Evolutionary conservation across 2,888 invertebrate species (phyloP), one percentile per base, ranked within the genome.

Genomic region (Mamestra brassicae): DNA sequence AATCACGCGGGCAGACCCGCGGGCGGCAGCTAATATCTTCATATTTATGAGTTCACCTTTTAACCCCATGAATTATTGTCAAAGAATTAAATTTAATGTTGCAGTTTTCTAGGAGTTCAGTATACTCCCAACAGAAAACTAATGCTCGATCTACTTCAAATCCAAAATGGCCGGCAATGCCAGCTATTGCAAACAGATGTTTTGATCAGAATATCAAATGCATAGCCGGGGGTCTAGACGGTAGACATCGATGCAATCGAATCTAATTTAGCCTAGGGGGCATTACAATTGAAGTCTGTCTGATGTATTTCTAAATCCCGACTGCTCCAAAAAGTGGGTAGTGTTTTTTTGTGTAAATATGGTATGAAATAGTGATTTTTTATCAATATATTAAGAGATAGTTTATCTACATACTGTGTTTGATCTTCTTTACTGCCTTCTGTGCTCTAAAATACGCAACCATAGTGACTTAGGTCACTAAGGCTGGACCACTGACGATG

Each of bases 141-240:
- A 13, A 17, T 52, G 0, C 26, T 13, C 74, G 4, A 58, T 11
- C 26, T 0, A 36, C 15, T 74, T 1, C 4, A 3, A 62, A 38
- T 74, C 57, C 45, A 81, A 77, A 36, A 55, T 57, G 65, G 77
- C 61, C 11, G 36, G 42, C 17, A 5, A 26, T 50, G 5, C 0
- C 2, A n/a, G 17, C 34, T 62, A 52, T 4, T n/a, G 58, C 60
- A 72, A 78, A 78, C 67, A 74, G 67, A 71, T 85, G 70, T 76
- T 60, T 64, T 62, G 79, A 71, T 66, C 45, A 45, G 54, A 70
- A 74, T 84, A 74, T 76, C 75, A 54, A 70, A 71, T 67, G 34
- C 68, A 63, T 80, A 42, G 85, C 80, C 81, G 15, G 15, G 52
- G 69, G 64, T 77, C 75, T 71, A 87, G 75, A 83, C 75, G 54